Base-by-base conservation (phyloP, 2,113 vertebrate genomes). In the Serilophus lunatus region DNA sequence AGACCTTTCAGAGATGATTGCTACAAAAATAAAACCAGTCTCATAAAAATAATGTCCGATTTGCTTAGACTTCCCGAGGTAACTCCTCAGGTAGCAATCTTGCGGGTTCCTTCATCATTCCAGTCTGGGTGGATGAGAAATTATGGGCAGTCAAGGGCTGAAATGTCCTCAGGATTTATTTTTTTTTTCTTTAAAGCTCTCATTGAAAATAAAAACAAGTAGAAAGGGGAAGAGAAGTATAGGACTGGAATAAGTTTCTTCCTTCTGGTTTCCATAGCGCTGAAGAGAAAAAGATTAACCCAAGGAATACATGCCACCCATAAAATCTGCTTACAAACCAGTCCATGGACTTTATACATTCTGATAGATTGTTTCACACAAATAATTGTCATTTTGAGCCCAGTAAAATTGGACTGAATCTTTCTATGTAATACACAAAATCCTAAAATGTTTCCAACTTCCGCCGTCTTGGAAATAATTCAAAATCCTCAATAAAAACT, bases 291-390 rank as follows among this genome's bases (percentile, higher is more conserved):
- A 88, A 88, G 15, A 54, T 83, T 60, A 78, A 91, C 4, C 23
- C 16, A n/a, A 82, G 17, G 8, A 63, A 44, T 63, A 18, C 10
- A 22, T 12, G 6, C 56, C 78, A 54, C 40, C 35, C 20, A n/a
- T 51, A 38, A 28, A 77, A 78, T 38, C 42, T 88, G 4, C 4
- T 86, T 88, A 18, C 25, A 88, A 86, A 74, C 4, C 7, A 91
- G 13, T 26, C 12, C 8, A 35, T 4, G 5, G 28, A 35, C 2
- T 65, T 74, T 57, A 36, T 31, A 59, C 0, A 1, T 2, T 68
- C 35, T 72, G n/a, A 45, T 3, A 56, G 23, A 38, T 23, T 76
- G 4, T 44, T 82, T 35, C 36, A 82, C 13, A 31, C 25, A 61
- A 86, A n/a, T 66, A 74, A 40, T 6, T 65, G 26, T 31, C 18